Base-by-base conservation (phyloP, 2,113 vertebrate species). In the Dolichallabes microphthalmus region DNA sequence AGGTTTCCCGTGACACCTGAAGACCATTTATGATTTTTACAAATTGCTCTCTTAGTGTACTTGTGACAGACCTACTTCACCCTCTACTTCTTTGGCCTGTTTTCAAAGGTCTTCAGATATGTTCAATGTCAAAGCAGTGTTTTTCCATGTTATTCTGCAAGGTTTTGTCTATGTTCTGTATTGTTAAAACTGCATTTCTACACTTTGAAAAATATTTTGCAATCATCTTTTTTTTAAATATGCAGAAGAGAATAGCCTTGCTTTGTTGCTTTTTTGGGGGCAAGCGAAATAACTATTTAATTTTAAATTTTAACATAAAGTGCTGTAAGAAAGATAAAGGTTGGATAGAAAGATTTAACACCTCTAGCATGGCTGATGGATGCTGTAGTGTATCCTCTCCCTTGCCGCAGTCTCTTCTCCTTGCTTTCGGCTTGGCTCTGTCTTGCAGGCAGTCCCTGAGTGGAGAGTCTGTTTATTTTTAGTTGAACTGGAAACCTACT, bases 401-500 rank as follows among this genome's bases (percentile, higher is more conserved):
- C 88, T 87, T 90, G 87, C 88, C 88, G 88, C 91, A 88, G 82
- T 86, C 69, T 76, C 53, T 77, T 71, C 82, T 82, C 35, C 69
- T 85, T 87, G 80, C n/a, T 53, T 57, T 77, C 52, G 83, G 85
- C 77, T 69, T 80, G 80, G 57, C 82, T 88, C 83, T 87, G 76
- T 89, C 86, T 86, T 82, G 61, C 35, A 76, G 60, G 79, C 58
- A 75, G 82, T 84, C 88, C 90, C 90, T 87, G 64, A 91, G 90
- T 87, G 86, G 86, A 92, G 90, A 90, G 57, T 73, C 77, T 76
- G 88, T 91, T 93, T 95, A 95, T 94, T 95, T 95, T 93, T 95
- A 95, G 94, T 91, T 95, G 95, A 92, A 92, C 95, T 95, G 91
- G 91, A 95, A 95, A 95, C 94, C 95, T 94, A 95, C 91, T 95